phyloP scores from a whole-genome alignment of 1,140 invertebrate species.

The Hestina assimilis region DNA sequence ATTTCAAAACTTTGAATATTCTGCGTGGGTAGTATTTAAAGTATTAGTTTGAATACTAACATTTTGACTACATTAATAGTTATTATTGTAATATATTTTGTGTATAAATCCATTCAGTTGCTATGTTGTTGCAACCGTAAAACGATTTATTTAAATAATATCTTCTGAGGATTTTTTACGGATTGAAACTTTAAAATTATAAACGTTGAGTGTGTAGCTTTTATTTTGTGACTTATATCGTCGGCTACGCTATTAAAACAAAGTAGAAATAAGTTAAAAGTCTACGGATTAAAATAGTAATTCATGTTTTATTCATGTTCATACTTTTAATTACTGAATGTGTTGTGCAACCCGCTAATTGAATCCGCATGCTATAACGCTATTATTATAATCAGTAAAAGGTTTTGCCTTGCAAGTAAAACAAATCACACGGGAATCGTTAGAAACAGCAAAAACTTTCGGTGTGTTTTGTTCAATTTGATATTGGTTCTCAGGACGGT shows the following conservation, averaged over 20 bases:
- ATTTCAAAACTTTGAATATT: too few species aligned
- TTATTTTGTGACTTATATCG: too few species aligned
- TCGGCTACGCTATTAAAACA: background rate
- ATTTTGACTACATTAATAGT: too few species aligned
- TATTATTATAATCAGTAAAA: slow-evolving; percentile 19
- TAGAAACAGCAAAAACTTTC: slow-evolving; percentile 7
- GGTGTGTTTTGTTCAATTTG: slow-evolving; percentile 7
- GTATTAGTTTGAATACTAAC: too few species aligned
- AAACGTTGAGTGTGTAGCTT: too few species aligned
- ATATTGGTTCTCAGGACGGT: too few species aligned
- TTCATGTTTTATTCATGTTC: slow-evolving; percentile 9
- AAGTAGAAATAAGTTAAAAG: background rate
- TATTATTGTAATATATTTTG: too few species aligned
- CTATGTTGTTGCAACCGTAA: too few species aligned
- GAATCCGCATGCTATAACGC: slow-evolving; percentile 15
- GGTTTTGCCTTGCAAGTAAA: slow-evolving; percentile 11
- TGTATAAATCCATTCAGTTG: too few species aligned
- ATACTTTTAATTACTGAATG: slow-evolving; percentile 14
- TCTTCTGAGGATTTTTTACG: too few species aligned
- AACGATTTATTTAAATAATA: too few species aligned
- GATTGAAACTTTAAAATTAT: too few species aligned
- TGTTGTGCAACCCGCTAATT: slow-evolving; percentile 9
- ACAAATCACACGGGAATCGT: slow-evolving; percentile 19
- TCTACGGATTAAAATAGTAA: background rate
- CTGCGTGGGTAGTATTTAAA: background rate